Percentiles rank a stretch among this genome's conserved stretches.
phyloP scores from a whole-genome alignment of 2,888 invertebrate genomes.

The Diplazon laetatorius region DNA sequence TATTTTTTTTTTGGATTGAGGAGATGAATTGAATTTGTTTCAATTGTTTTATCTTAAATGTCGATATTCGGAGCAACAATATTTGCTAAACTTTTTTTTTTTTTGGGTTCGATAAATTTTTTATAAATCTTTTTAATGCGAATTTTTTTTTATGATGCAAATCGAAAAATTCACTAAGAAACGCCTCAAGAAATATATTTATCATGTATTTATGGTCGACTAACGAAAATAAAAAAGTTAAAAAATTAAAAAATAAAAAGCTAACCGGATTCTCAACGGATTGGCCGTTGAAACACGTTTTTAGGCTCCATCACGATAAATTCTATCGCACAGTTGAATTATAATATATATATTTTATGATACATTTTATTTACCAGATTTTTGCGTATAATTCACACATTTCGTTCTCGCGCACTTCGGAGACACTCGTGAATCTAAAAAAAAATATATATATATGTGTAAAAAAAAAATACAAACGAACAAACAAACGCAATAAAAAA shows the following conservation, averaged over 20 bases:
- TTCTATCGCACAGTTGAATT: constrained; percentile 47
- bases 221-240: too few relatives aligned
- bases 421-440: constrained; percentile 19
- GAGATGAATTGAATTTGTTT: too few relatives aligned
- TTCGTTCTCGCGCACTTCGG: constrained; percentile 33
- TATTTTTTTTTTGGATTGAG: too few relatives aligned
- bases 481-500: not conserved
- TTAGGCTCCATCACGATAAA: constrained; percentile 18
- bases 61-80: too few relatives aligned
- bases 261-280: constrained; percentile 43
- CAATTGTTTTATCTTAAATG: too few relatives aligned
- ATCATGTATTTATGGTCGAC: constrained; percentile 62
- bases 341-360: constrained; percentile 36
- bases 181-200: constrained; percentile 40
- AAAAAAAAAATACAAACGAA: not conserved
- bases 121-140: not conserved
- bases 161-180: too few relatives aligned
- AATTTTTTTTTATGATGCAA: too few relatives aligned
- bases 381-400: constrained; percentile 5
- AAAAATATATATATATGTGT: too few relatives aligned
- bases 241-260: too few relatives aligned
- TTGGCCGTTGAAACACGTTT: constrained; percentile 30
- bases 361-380: constrained; percentile 5
- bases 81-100: too few relatives aligned
- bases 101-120: too few relatives aligned